Conservation (phyloP, 2,113 vertebrate genomes). For the Nannobrachium achirus region DNA sequence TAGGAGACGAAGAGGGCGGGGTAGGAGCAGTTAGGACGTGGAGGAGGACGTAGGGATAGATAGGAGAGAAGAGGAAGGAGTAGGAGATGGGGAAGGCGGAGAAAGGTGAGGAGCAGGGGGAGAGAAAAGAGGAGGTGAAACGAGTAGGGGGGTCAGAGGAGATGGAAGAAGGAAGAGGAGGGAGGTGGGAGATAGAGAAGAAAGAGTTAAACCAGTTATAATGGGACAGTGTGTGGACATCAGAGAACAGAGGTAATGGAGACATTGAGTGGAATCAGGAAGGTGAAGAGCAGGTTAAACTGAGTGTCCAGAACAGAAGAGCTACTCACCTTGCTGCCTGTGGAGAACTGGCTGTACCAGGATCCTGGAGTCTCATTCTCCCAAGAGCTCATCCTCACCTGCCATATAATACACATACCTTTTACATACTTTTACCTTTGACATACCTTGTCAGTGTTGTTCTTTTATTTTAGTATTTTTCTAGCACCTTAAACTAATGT, state of each 20-base stretch:
- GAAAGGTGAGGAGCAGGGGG: not conserved
- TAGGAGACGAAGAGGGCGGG: not conserved
- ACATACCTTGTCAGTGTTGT: too few species aligned
- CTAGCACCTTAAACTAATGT: too few species aligned
- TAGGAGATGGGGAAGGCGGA: not conserved
- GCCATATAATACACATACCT: not conserved
- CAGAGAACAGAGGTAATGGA: too few species aligned
- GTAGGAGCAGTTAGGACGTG: not conserved
- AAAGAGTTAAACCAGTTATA: not conserved
- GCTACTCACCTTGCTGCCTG: conserved; percentile 81
- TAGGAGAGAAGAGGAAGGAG: not conserved
- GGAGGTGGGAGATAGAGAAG: too few species aligned
- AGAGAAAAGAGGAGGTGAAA: not conserved
- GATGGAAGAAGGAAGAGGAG: not conserved
- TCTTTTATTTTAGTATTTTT: too few species aligned
- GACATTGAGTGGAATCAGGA: too few species aligned
- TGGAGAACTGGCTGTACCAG: conserved; percentile 85
- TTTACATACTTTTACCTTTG: too few species aligned
- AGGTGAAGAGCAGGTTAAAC: too few species aligned
- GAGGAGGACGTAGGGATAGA: not conserved
- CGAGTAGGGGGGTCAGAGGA: too few species aligned
- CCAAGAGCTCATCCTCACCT: conserved; percentile 85
- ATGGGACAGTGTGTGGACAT: not conserved
- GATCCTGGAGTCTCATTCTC: conserved; percentile 75
- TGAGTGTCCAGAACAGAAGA: not conserved